Evolutionary conservation across 1,140 invertebrate genomes (phyloP).

Genomic region (Drosophila kohkoa): DNA sequence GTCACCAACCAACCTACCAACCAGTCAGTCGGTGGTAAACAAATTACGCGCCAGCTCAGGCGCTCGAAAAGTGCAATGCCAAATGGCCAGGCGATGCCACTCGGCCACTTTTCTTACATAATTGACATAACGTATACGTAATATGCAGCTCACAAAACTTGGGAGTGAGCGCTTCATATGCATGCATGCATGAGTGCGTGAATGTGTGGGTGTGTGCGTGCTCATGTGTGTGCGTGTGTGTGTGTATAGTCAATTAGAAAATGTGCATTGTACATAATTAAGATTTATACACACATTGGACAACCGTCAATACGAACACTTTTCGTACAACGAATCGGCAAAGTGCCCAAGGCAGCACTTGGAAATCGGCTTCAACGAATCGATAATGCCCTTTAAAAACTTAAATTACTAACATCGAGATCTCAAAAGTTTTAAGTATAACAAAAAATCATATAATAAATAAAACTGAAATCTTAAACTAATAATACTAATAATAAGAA

Average conservation of each 20-base stretch:
- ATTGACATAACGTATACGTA: constrained; percentile 77
- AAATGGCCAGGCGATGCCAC: constrained; percentile 40
- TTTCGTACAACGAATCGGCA: constrained; percentile 46
- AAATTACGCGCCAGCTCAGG: constrained; percentile 65
- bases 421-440: no score
- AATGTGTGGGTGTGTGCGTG: constrained; percentile 1
- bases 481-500: no score
- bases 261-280: constrained; percentile 82
- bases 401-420: no score
- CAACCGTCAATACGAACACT: constrained; percentile 71
- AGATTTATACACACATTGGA: constrained; percentile 73
- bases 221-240: constrained; percentile 8
- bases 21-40: constrained; percentile 58
- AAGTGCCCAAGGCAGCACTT: constrained; percentile 33
- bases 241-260: constrained; percentile 77
- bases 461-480: no score
- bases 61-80: constrained; percentile 36
- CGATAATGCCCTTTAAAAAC: constrained; percentile 18
- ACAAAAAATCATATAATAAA: no score
- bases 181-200: constrained; percentile 16
- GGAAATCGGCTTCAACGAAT: constrained; percentile 24
- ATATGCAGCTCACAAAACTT: constrained; percentile 51
- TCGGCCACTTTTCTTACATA: constrained; percentile 77
- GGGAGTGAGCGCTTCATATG: not conserved
- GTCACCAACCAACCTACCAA: constrained; percentile 19